These are phyloP conservation scores for Catostylus mosaicus DNA, from an alignment of 30 jellyfish, hydroid and myxozoan species.

Conservation along the genomic window DNA sequence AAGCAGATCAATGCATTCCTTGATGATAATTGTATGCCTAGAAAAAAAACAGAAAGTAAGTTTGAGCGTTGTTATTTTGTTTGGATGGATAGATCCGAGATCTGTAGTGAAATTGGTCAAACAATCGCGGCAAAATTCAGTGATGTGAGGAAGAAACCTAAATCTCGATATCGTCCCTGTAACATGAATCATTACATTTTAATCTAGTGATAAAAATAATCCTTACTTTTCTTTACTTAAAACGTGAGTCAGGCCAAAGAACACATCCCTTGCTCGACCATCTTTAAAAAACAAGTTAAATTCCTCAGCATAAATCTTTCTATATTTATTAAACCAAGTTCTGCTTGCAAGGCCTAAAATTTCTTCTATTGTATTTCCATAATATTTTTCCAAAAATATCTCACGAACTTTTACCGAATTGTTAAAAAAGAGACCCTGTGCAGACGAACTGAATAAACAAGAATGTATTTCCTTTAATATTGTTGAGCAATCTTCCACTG, in stretches of 20 bases:
- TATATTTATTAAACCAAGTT: constrained; percentile 21
- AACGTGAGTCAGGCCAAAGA: constrained; percentile 16
- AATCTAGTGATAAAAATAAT: not conserved
- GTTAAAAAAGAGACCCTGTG: not conserved
- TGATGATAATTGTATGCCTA: constrained; percentile 49
- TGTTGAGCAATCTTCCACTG: not conserved
- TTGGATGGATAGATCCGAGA: too few species aligned
- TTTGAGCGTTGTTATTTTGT: too few species aligned
- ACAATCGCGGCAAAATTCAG: not conserved
- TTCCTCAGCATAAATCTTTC: not conserved
- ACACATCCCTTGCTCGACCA: constrained; percentile 13
- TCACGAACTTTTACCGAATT: not conserved
- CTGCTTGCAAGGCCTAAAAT: constrained; percentile 6
- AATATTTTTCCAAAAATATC: constrained; percentile 10
- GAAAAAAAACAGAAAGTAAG: not conserved
- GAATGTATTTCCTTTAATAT: constrained; percentile 2
- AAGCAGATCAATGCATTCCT: constrained; percentile 25
- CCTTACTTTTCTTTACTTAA: constrained; percentile 26
- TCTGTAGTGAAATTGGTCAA: too few species aligned
- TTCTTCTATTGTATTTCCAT: constrained; percentile 9
- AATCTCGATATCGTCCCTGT: not conserved
- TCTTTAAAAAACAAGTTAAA: constrained; percentile 11
- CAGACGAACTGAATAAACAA: not conserved
- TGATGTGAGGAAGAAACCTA: not conserved
- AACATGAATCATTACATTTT: not conserved